These are phyloP conservation scores for Tachina lurida DNA, from an alignment of 2,888 invertebrate genomes.

Conservation along the genomic window DNA sequence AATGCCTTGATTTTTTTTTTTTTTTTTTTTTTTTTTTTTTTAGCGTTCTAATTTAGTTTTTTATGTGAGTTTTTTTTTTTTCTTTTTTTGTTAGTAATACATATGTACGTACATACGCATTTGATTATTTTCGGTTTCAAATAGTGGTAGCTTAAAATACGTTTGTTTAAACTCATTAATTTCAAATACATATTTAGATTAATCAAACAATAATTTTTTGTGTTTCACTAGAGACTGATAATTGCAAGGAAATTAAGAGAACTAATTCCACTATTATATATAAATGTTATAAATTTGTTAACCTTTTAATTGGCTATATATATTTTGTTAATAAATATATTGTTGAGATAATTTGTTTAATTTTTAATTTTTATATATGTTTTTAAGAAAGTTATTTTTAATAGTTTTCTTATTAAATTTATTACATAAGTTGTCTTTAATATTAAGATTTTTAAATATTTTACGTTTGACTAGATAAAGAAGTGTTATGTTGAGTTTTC, in stretches of 20 bases:
- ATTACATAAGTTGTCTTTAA: conserved; percentile 38
- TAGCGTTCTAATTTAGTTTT: too few relatives aligned
- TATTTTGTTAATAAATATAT: not conserved
- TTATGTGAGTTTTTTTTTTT: too few relatives aligned
- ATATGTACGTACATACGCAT: not conserved
- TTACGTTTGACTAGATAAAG: conserved; percentile 63
- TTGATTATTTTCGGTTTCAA: not conserved
- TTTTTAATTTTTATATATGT: not conserved
- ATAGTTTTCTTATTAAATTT: conserved; percentile 30
- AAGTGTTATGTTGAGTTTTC: conserved; percentile 18
- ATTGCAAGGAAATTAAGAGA: conserved; percentile 2
- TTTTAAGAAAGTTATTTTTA: conserved; percentile 21
- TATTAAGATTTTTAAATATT: conserved; percentile 55
- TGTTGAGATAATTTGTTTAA: conserved; percentile 24
- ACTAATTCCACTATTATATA: not conserved
- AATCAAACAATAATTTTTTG: not conserved
- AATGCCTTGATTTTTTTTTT: too few relatives aligned
- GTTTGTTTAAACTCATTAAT: not conserved
- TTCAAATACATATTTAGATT: not conserved
- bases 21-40: too few relatives aligned
- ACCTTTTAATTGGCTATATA: conserved; percentile 2
- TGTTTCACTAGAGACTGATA: not conserved
- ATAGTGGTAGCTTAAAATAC: not conserved
- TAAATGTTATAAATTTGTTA: not conserved
- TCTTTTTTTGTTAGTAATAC: too few relatives aligned